phyloP scores from a whole-genome alignment of 2,113 vertebrate species.

The Periophthalmus modestus region DNA sequence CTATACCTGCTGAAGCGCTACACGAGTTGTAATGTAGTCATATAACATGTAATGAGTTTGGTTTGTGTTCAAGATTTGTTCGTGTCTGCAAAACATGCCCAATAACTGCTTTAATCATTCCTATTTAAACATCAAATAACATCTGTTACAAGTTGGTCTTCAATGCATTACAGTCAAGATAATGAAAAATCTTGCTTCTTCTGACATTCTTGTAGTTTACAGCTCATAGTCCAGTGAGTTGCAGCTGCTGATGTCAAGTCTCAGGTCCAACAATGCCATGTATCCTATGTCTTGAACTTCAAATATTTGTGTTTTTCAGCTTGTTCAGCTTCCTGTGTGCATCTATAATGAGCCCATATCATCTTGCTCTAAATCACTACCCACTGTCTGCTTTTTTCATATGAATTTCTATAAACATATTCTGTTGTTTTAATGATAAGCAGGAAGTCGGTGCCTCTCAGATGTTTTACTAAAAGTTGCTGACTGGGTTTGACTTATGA shows the following conservation, averaged over 20 bases:
- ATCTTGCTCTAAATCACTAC: slow-evolving; percentile 42
- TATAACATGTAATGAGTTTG: neutral
- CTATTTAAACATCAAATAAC: slow-evolving; percentile 26
- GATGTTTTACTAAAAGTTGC: slow-evolving; percentile 39
- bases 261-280: slow-evolving; percentile 18
- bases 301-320: slow-evolving; percentile 20
- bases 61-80: neutral
- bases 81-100: neutral
- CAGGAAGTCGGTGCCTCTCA: slow-evolving; percentile 29
- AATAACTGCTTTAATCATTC: slow-evolving; percentile 16
- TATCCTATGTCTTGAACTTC: slow-evolving; percentile 23
- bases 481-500: slow-evolving; percentile 30
- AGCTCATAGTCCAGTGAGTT: neutral
- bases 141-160: neutral
- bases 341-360: slow-evolving; percentile 15
- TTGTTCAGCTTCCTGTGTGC: slow-evolving; percentile 24
- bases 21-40: neutral
- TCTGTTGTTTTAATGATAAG: slow-evolving; percentile 18
- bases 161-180: neutral
- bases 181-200: neutral
- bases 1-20: neutral
- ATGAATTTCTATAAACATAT: slow-evolving; percentile 14
- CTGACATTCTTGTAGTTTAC: neutral
- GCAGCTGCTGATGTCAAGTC: slow-evolving; percentile 5
- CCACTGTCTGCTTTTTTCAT: slow-evolving; percentile 25